phyloP scores from a whole-genome alignment of 1,140 invertebrate genomes.

The Calliphora vicina region DNA sequence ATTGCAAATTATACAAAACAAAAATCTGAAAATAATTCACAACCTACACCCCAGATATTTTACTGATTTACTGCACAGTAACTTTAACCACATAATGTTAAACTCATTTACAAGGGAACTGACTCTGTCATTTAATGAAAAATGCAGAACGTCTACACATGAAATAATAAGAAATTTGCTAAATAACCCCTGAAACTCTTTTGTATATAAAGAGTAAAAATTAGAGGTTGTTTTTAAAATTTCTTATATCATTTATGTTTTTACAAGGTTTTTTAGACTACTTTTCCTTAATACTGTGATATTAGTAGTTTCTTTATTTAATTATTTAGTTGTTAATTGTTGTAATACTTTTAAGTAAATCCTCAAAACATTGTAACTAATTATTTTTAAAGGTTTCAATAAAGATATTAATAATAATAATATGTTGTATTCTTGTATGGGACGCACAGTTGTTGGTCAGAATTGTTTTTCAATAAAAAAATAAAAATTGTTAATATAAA shows the following conservation, averaged over 20 bases:
- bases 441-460: too few relatives aligned
- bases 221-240: neutral
- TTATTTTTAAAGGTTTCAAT: too few relatives aligned
- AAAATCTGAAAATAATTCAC: neutral
- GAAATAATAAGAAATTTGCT: neutral
- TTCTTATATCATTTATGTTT: neutral
- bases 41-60: neutral
- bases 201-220: neutral
- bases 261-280: too few relatives aligned
- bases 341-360: too few relatives aligned
- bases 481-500: too few relatives aligned
- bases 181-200: neutral
- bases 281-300: too few relatives aligned
- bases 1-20: neutral
- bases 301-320: too few relatives aligned
- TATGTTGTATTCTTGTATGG: too few relatives aligned
- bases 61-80: neutral
- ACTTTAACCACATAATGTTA: neutral
- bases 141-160: neutral
- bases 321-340: too few relatives aligned
- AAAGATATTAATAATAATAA: too few relatives aligned
- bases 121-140: conserved; percentile 3
- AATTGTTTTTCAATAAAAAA: too few relatives aligned
- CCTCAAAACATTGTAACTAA: too few relatives aligned
- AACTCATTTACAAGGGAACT: neutral